Evolutionary conservation across 2,888 invertebrate genomes (phyloP).

Genomic region (Halictus ligatus): DNA sequence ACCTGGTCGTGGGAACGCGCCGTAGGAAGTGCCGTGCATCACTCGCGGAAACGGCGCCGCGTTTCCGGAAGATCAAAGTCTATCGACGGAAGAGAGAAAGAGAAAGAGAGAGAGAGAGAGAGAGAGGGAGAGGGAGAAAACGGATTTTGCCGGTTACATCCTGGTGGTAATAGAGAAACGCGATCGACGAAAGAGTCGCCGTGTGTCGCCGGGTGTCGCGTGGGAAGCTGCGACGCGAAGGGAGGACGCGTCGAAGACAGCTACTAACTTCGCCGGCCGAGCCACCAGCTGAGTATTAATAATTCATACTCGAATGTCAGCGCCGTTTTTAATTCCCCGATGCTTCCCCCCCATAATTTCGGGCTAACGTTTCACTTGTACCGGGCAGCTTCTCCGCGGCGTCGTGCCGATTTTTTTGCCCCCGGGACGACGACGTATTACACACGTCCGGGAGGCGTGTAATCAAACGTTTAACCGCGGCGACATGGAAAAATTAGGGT

Average conservation of each 20-base stretch:
- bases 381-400: conserved; percentile 41
- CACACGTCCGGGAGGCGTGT: conserved; percentile 54
- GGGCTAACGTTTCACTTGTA: conserved; percentile 70
- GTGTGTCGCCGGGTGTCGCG: neutral
- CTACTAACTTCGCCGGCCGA: conserved; percentile 19
- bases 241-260: conserved; percentile 29
- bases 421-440: conserved; percentile 32
- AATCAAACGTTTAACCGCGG: conserved; percentile 54
- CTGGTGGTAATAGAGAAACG: neutral
- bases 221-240: conserved; percentile 25
- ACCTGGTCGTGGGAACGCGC: neutral
- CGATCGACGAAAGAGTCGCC: neutral
- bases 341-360: conserved; percentile 65
- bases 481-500: conserved; percentile 57
- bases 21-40: neutral
- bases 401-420: conserved; percentile 26
- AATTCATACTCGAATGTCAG: conserved; percentile 68
- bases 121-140: too few relatives aligned
- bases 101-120: neutral
- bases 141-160: neutral
- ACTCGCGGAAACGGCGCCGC: neutral
- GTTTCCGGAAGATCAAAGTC: conserved; percentile 5
- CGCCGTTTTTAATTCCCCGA: conserved; percentile 66
- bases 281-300: conserved; percentile 62
- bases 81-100: neutral